Evolutionary conservation across 2,797 vertebrate genomes (phyloP).

Genomic region (Fratercula arctica): DNA sequence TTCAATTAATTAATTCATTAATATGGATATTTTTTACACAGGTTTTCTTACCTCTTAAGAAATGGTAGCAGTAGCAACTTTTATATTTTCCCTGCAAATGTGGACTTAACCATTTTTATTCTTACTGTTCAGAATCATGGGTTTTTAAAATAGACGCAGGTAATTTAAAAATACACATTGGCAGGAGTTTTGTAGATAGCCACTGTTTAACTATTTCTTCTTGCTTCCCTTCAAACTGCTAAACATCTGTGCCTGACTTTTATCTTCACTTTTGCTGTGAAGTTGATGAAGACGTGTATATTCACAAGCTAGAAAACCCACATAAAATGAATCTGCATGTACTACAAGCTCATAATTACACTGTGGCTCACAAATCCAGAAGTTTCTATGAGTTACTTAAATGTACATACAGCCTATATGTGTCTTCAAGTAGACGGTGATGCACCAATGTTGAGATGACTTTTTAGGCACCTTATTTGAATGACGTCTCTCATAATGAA

Average conservation of each 20-base stretch:
- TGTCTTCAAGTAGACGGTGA: not conserved
- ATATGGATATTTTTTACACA: not conserved
- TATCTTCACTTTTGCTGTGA: not conserved
- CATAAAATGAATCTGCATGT: not conserved
- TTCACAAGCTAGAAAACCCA: not conserved
- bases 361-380: not conserved
- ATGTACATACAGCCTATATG: not conserved
- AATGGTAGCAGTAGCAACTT: not conserved
- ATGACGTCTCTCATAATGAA: not conserved
- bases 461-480: not conserved
- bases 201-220: not conserved
- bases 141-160: not conserved
- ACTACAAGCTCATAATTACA: not conserved
- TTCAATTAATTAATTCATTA: not conserved
- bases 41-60: not conserved
- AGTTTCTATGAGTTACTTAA: not conserved
- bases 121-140: not conserved
- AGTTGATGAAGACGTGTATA: not conserved
- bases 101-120: not conserved
- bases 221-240: not conserved
- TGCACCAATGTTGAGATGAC: not conserved
- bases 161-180: not conserved
- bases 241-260: not conserved
- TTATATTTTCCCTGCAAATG: not conserved
- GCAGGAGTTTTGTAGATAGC: not conserved